Base-by-base conservation (phyloP, 2,797 vertebrate species). In the Galaxias olidus region DNA sequence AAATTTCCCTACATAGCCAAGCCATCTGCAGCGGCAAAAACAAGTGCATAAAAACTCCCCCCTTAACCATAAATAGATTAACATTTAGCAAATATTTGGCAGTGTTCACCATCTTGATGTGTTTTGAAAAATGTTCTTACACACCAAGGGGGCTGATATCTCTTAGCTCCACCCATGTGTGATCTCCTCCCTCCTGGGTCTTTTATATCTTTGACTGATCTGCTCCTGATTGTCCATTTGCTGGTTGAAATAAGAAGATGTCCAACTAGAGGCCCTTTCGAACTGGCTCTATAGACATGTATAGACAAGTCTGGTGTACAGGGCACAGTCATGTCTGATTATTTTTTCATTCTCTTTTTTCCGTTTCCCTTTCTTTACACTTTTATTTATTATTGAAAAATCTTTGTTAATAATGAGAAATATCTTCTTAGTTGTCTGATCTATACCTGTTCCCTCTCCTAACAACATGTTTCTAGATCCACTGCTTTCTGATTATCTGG, bases 61-160 rank as follows among this genome's bases (percentile, higher is more conserved):
- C 17, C 14, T 50, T 50, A 50, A 50, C 48, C 1, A 49, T 49
- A n/a, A n/a, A 49, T 50, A 0, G 48, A 50, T 50, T 8, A 15
- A n/a, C 48, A 50, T 50, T n/a, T n/a, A n/a, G n/a, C n/a, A n/a
- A n/a, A n/a, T 50, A 15, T 50, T 15, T 15, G 14, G n/a, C 48
- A n/a, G 14, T 50, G 14, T 50, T 50, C 14, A n/a, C 17, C 48
- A 5, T n/a, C 6, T 50, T n/a, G 17, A 8, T 50, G 13, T n/a
- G 14, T 50, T 50, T 50, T 15, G 48, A 58, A 60, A 61, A 66
- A 58, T 75, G 59, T 73, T 72, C 58, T 65, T 72, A 13, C 40
- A 77, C 84, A 74, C 71, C 61, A 76, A 86, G 74, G 71, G 64
- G 82, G 74, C 60, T 65, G 85, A 86, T 83, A n/a, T 74, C 65